Evolutionary conservation across 2,797 vertebrate genomes (phyloP).

Genomic region (Carduelis carduelis): DNA sequence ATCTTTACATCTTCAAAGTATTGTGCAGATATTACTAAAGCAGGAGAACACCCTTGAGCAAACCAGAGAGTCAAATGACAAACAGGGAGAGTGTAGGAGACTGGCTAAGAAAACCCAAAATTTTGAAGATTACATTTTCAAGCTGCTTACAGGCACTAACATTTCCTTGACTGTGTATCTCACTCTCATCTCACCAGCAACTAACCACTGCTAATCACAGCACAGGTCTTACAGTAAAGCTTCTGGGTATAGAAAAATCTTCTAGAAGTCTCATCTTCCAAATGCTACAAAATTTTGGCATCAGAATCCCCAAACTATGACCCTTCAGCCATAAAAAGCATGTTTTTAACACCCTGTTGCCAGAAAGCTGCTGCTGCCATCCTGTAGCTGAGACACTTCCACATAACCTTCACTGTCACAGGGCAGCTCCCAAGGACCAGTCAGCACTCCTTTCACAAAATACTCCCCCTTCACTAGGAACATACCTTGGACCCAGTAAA

Average conservation of each 20-base stretch:
- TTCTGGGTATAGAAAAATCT: background rate
- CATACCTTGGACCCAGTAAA: background rate
- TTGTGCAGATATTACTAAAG: background rate
- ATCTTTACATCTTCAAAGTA: background rate
- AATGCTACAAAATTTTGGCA: background rate
- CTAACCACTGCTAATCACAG: background rate
- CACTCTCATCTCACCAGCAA: background rate
- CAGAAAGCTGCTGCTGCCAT: background rate
- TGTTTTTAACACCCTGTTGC: background rate
- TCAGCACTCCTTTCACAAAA: background rate
- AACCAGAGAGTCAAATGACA: background rate
- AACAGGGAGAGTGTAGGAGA: background rate
- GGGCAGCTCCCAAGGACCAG: background rate
- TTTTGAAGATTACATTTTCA: background rate
- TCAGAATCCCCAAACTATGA: background rate
- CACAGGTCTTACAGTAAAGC: background rate
- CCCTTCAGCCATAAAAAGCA: accelerated
- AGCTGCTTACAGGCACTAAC: background rate
- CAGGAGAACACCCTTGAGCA: background rate
- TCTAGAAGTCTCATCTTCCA: background rate
- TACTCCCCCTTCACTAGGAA: background rate
- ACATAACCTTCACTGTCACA: background rate
- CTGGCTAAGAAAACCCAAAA: background rate
- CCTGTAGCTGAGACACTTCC: background rate
- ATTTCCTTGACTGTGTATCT: background rate